Base-by-base conservation (phyloP, 2,888 invertebrate genomes). In the Tetragonisca angustula region DNA sequence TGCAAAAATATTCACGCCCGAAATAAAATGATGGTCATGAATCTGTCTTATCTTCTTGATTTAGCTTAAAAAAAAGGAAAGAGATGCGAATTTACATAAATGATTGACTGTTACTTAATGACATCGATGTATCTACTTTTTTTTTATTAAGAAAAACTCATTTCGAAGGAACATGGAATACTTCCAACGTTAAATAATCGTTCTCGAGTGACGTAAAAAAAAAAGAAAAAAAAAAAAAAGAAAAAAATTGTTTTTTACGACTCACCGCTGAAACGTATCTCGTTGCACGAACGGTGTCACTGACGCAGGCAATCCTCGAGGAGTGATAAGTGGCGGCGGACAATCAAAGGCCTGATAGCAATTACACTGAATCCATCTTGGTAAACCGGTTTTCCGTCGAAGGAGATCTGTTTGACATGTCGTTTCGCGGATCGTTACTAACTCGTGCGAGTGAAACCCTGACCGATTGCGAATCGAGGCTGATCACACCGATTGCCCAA, bases 251-350 rank as follows among this genome's bases (percentile, higher is more conserved):
- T 43, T 50, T 64, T 61, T 21, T 49, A 43, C 21, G 2, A 52
- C 15, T 9, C 21, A 0, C 61, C 61, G 89, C 84, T 83, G 83
- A 89, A 84, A 89, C 72, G 79, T 64, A 69, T 87, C 76, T 85
- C 61, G 75, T 90, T 87, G 86, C 80, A 76, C 76, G 70, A 27
- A 72, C 67, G 70, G 76, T 86, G 84, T 71, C 79, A 81, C 69
- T 84, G 86, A 89, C 87, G 84, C 72, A 79, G 77, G 32, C 43
- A 72, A 73, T 75, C 27, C 36, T 13, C 43, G 24, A 67, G 62
- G 0, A 27, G 79, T 65, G 84, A 88, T 87, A 88, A 88, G 87
- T 85, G 85, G 68, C 36, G 68, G 70, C 74, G 59, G 71, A 69
- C 78, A 79, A 79, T 84, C 76, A 64, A 49, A 56, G 76, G 80